These are phyloP conservation scores for Pocillopora verrucosa DNA, from an alignment of 64 coral and sea anemone genomes.

Conservation along the genomic window DNA sequence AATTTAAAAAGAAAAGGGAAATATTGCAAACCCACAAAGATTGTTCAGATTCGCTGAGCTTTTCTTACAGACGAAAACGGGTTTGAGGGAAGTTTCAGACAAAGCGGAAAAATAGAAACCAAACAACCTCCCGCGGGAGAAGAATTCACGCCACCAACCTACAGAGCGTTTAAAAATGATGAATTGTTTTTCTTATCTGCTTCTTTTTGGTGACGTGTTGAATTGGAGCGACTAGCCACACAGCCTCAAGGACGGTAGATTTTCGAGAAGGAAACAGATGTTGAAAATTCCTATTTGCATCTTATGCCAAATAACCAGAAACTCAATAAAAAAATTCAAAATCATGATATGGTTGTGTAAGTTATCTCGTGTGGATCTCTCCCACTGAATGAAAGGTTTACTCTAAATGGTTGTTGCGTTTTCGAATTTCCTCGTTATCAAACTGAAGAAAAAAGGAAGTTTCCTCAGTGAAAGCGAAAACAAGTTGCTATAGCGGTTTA, in stretches of 20 bases:
- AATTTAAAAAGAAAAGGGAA: background rate
- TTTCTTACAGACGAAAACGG: background rate
- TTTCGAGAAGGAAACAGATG: background rate
- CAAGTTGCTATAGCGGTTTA: no score
- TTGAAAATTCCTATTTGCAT: background rate
- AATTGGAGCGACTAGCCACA: background rate
- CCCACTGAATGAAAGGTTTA: background rate
- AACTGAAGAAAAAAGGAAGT: background rate
- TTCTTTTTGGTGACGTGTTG: background rate
- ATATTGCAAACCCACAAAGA: background rate
- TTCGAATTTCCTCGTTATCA: background rate
- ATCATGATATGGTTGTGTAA: background rate
- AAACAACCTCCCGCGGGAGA: slow-evolving; percentile 23
- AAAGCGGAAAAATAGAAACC: background rate
- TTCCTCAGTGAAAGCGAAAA: background rate
- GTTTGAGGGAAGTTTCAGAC: background rate
- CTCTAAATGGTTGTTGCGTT: background rate
- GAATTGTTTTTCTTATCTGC: background rate
- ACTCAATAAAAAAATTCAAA: background rate
- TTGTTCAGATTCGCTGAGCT: background rate
- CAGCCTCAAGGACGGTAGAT: background rate
- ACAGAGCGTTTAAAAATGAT: slow-evolving; percentile 2
- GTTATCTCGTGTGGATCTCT: background rate
- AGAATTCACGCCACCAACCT: slow-evolving; percentile 5
- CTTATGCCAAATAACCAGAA: background rate